Evolutionary conservation across 2,888 invertebrate genomes (phyloP).

Genomic region (Rotaria socialis): DNA sequence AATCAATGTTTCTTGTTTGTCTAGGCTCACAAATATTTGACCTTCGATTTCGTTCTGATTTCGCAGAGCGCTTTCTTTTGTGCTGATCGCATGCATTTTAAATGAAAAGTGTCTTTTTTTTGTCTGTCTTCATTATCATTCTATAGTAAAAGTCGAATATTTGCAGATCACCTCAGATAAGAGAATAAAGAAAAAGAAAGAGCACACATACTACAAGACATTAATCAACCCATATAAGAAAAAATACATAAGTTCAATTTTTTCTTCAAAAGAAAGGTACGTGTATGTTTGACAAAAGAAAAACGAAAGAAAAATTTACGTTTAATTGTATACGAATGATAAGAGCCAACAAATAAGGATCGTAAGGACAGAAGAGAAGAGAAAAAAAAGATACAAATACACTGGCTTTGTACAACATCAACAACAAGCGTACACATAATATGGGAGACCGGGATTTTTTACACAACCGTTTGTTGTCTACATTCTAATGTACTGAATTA

Average conservation of each 20-base stretch:
- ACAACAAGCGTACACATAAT: not conserved
- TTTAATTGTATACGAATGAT: not conserved
- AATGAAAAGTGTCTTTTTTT: not conserved
- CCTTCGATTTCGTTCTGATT: not conserved
- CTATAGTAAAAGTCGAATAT: conserved; percentile 12
- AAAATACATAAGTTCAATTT: not conserved
- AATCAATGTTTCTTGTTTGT: not conserved
- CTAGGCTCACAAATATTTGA: not conserved
- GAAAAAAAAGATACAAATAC: not conserved
- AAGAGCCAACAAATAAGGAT: not conserved
- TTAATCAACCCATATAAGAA: not conserved
- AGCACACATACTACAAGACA: not conserved
- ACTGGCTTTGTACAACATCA: conserved; percentile 12
- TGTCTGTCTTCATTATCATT: not conserved
- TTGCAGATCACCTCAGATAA: conserved; percentile 10
- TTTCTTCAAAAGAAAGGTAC: not conserved
- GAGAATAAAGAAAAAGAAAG: not conserved
- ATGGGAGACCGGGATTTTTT: not conserved
- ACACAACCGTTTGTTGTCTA: not conserved
- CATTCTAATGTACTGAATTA: conserved; percentile 14
- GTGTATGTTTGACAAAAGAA: not conserved
- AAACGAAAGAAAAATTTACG: not conserved
- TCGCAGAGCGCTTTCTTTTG: too few species aligned
- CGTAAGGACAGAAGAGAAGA: too few species aligned
- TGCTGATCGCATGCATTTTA: too few species aligned